Conservation (phyloP, 1,140 invertebrate genomes). For the Orchestia grillus region DNA sequence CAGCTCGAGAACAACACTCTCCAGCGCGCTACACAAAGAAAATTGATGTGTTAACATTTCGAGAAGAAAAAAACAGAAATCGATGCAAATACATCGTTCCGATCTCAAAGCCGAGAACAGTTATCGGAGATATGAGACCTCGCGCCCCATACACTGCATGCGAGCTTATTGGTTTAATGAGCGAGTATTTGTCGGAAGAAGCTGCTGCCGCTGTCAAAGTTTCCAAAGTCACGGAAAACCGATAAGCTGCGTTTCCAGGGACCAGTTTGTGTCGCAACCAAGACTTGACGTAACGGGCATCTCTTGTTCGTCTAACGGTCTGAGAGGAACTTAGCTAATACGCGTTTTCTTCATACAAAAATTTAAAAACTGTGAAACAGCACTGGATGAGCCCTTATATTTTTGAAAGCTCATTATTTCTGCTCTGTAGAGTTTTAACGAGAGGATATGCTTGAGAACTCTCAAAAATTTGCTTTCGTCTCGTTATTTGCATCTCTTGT, state of each 20-base stretch:
- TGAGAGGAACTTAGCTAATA: neutral
- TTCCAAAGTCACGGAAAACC: neutral
- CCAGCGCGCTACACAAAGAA: neutral
- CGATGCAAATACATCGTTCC: neutral
- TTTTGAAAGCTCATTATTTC: neutral
- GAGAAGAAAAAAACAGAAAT: neutral
- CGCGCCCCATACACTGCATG: neutral
- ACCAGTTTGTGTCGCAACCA: neutral
- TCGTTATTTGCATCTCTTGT: neutral
- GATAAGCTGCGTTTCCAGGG: neutral
- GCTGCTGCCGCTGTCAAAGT: neutral
- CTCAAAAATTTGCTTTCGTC: neutral
- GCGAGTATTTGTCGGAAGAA: neutral
- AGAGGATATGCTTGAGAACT: neutral
- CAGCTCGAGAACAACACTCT: neutral
- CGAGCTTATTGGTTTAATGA: neutral
- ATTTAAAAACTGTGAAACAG: neutral
- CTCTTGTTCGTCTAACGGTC: neutral
- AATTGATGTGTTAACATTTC: neutral
- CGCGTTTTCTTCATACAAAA: neutral
- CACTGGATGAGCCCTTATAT: neutral
- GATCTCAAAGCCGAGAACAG: neutral
- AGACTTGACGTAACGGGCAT: neutral
- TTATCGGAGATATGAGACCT: neutral
- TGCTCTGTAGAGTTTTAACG: neutral